phyloP scores from a whole-genome alignment of 2,888 invertebrate genomes.

The Ametastegia equiseti region DNA sequence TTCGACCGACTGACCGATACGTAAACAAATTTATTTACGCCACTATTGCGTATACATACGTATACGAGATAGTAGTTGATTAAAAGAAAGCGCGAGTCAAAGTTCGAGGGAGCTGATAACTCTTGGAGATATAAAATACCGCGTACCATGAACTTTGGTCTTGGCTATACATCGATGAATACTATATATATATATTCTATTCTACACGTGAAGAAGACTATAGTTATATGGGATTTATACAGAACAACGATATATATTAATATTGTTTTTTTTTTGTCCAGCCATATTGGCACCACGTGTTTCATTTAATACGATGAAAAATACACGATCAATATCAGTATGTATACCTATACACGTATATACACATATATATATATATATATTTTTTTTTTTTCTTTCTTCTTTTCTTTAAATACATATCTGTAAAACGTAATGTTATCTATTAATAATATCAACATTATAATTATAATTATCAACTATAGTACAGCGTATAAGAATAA shows the following conservation, averaged over 20 bases:
- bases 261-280: too few relatives aligned
- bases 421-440: neutral
- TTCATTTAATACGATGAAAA: constrained; percentile 12
- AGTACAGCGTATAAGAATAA: neutral
- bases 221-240: constrained; percentile 36
- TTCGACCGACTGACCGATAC: neutral
- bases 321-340: constrained; percentile 4
- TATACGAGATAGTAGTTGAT: neutral
- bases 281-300: neutral
- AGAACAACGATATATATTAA: constrained; percentile 43
- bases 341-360: neutral
- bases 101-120: constrained; percentile 22
- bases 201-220: neutral
- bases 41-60: constrained; percentile 1
- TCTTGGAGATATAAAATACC: constrained; percentile 33
- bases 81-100: neutral
- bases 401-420: neutral
- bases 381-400: too few relatives aligned
- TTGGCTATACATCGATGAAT: neutral
- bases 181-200: too few relatives aligned
- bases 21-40: neutral
- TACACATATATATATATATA: neutral
- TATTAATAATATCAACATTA: constrained; percentile 3
- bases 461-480: neutral
- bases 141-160: constrained; percentile 13